phyloP scores from a whole-genome alignment of 2,888 invertebrate genomes.

The Epicampocera succincta region DNA sequence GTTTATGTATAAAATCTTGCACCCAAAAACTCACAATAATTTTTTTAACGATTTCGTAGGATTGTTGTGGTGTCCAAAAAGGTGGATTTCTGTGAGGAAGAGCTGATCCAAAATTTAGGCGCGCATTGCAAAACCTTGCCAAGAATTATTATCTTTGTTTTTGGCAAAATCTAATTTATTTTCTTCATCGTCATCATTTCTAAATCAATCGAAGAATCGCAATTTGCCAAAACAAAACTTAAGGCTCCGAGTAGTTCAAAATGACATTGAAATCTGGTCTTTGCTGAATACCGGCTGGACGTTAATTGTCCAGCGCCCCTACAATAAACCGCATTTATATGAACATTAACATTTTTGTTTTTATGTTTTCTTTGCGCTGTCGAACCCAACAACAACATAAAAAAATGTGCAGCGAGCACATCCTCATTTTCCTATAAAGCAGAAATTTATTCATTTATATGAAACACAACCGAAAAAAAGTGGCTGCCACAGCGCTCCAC shows the following conservation, averaged over 20 bases:
- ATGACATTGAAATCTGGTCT: conserved; percentile 19
- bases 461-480: conserved; percentile 3
- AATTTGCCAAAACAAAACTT: background rate
- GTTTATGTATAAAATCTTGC: too few species aligned
- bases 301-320: conserved; percentile 43
- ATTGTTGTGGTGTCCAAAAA: too few species aligned
- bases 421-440: conserved; percentile 46
- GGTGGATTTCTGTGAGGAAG: too few species aligned
- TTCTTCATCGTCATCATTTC: too few species aligned
- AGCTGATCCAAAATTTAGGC: too few species aligned
- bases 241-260: background rate
- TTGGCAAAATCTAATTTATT: too few species aligned
- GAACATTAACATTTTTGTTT: conserved; percentile 39
- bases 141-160: too few species aligned
- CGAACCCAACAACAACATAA: conserved; percentile 4
- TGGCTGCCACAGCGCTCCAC: conserved; percentile 49
- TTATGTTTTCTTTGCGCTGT: background rate
- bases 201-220: background rate
- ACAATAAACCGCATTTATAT: conserved; percentile 43
- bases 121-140: too few species aligned
- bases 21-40: too few species aligned
- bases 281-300: background rate
- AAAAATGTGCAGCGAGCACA: conserved; percentile 19
- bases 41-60: too few species aligned
- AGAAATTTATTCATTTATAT: conserved; percentile 41